Evolutionary conservation across 2,797 vertebrate genomes (phyloP).

Genomic region (Anguilla anguilla): DNA sequence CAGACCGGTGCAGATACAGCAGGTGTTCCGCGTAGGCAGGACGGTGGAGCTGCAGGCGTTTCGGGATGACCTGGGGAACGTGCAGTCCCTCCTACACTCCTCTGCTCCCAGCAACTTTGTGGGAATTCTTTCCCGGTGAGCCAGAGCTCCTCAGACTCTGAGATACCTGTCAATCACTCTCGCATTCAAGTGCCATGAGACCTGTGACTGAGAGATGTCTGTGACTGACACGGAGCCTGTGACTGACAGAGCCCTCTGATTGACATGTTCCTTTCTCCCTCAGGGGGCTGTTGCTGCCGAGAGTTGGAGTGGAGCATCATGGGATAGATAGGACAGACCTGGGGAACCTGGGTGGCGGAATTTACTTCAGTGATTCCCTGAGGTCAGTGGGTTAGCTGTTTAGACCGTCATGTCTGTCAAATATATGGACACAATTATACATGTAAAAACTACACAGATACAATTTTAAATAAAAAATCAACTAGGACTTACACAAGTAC

Average conservation of each 20-base stretch:
- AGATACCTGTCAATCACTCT: too few relatives aligned
- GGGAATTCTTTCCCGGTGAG: constrained; percentile 86
- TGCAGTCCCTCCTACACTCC: constrained; percentile 76
- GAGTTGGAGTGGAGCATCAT: constrained; percentile 74
- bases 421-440: too few relatives aligned
- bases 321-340: constrained; percentile 80
- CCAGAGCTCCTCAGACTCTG: too few relatives aligned
- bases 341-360: constrained; percentile 84
- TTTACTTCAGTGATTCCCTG: constrained; percentile 83
- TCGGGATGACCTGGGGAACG: constrained; percentile 69
- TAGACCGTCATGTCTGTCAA: not conserved
- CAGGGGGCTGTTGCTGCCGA: constrained; percentile 84
- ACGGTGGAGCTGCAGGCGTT: constrained; percentile 76
- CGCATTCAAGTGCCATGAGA: not conserved
- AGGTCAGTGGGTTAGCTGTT: constrained; percentile 65
- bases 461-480: not conserved
- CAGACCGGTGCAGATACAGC: constrained; percentile 66
- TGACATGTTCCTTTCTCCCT: constrained; percentile 14
- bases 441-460: too few relatives aligned
- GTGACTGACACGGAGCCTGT: not conserved
- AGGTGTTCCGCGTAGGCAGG: constrained; percentile 75
- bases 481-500: not conserved
- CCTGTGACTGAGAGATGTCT: not conserved
- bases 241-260: not conserved
- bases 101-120: constrained; percentile 78